Conservation (phyloP, 2,797 vertebrate species). For the Sebastolobus alascanus region DNA sequence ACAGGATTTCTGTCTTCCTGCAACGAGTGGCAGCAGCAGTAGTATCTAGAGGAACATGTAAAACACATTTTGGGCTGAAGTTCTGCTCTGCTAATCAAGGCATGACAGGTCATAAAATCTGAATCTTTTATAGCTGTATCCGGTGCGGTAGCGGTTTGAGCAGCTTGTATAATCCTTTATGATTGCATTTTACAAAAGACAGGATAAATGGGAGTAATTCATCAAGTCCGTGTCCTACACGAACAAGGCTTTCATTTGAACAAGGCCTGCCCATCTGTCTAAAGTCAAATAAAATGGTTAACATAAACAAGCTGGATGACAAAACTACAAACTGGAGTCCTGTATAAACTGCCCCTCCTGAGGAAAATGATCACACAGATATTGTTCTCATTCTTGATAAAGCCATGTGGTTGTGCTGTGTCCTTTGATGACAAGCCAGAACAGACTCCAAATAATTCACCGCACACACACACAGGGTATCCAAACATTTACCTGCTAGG, state of each 20-base stretch:
- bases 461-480: constrained; percentile 46
- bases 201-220: constrained; percentile 21
- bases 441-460: constrained; percentile 43
- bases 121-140: constrained; percentile 17
- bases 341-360: constrained; percentile 40
- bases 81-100: constrained; percentile 41
- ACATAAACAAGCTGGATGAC: constrained; percentile 47
- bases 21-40: neutral
- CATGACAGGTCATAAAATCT: constrained; percentile 14
- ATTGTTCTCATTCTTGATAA: constrained; percentile 56
- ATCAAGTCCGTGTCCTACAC: constrained; percentile 15
- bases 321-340: constrained; percentile 9
- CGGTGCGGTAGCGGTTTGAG: constrained; percentile 11
- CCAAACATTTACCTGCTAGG: constrained; percentile 76
- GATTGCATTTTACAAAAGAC: constrained; percentile 23
- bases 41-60: constrained; percentile 3
- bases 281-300: constrained; percentile 14
- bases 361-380: constrained; percentile 57
- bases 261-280: constrained; percentile 20
- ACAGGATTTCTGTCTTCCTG: neutral
- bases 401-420: constrained; percentile 46
- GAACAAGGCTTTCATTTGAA: constrained; percentile 30
- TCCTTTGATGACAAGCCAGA: constrained; percentile 75
- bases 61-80: constrained; percentile 28
- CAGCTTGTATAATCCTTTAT: constrained; percentile 22